These are phyloP conservation scores for Ecliptopera silaceata DNA, from an alignment of 2,888 invertebrate genomes.

Conservation along the genomic window DNA sequence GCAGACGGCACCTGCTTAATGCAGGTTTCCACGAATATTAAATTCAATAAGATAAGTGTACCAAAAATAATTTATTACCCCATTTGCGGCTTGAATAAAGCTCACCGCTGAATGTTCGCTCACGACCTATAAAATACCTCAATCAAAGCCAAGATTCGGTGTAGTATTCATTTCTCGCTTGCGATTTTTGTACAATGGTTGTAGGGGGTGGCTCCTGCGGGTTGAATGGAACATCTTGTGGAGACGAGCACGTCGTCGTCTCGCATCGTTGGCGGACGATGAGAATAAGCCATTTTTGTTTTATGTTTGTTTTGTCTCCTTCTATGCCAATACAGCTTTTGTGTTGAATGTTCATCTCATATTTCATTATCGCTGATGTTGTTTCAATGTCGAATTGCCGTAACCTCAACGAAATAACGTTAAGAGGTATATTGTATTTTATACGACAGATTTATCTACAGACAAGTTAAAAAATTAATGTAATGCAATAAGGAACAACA, in stretches of 20 bases:
- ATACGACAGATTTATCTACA: too few species aligned
- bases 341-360: conserved; percentile 61
- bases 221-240: conserved; percentile 46
- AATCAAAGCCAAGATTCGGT: conserved; percentile 37
- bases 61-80: conserved; percentile 17
- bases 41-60: conserved; percentile 15
- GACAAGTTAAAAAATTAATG: too few species aligned
- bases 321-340: conserved; percentile 62
- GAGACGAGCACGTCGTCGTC: conserved; percentile 35
- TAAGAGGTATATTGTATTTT: too few species aligned
- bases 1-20: too few species aligned
- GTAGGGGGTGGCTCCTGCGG: conserved; percentile 26
- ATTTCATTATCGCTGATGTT: conserved; percentile 53
- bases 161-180: conserved; percentile 35
- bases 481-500: too few species aligned
- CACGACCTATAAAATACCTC: conserved; percentile 35
- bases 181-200: conserved; percentile 38
- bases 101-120: conserved; percentile 22
- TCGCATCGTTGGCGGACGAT: conserved; percentile 36
- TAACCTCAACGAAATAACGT: neutral
- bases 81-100: conserved; percentile 22
- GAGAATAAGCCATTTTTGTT: conserved; percentile 63
- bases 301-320: conserved; percentile 62
- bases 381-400: conserved; percentile 49
- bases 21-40: conserved; percentile 16